Evolutionary conservation across 2,888 invertebrate species (phyloP).

Genomic region (Torymus tubicola): DNA sequence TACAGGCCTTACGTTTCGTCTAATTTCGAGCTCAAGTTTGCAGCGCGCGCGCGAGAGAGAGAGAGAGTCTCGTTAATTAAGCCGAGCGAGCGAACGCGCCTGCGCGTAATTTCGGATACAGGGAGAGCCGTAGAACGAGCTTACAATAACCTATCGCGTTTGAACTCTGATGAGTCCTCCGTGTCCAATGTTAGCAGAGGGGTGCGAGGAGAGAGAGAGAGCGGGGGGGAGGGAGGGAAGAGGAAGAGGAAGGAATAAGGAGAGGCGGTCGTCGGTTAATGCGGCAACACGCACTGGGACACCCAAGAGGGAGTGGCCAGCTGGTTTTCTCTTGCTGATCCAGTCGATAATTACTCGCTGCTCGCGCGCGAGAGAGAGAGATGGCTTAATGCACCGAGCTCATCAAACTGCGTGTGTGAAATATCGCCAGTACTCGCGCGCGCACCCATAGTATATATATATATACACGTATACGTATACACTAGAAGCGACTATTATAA

Average conservation of each 20-base stretch:
- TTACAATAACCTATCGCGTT: slow-evolving; percentile 60
- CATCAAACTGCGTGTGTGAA: slow-evolving; percentile 68
- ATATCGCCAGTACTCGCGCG: slow-evolving; percentile 64
- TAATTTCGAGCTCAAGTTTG: slow-evolving; percentile 57
- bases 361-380: background rate
- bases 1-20: slow-evolving; percentile 47
- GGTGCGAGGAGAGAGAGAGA: slow-evolving; percentile 54
- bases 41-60: background rate
- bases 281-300: slow-evolving; percentile 72
- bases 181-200: slow-evolving; percentile 27
- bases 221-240: no score
- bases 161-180: slow-evolving; percentile 69
- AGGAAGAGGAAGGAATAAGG: no score
- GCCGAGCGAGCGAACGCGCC: slow-evolving; percentile 19
- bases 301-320: slow-evolving; percentile 70
- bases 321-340: slow-evolving; percentile 60
- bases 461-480: no score
- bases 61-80: slow-evolving; percentile 50
- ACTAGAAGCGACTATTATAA: no score
- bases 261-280: slow-evolving; percentile 69
- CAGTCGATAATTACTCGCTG: slow-evolving; percentile 72
- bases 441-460: slow-evolving; percentile 30
- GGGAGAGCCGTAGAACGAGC: background rate
- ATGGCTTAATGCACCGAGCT: slow-evolving; percentile 66
- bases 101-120: slow-evolving; percentile 28